These are phyloP conservation scores for Tenualosa thibaudeaui DNA, from an alignment of 2,797 vertebrate species.

Conservation along the genomic window DNA sequence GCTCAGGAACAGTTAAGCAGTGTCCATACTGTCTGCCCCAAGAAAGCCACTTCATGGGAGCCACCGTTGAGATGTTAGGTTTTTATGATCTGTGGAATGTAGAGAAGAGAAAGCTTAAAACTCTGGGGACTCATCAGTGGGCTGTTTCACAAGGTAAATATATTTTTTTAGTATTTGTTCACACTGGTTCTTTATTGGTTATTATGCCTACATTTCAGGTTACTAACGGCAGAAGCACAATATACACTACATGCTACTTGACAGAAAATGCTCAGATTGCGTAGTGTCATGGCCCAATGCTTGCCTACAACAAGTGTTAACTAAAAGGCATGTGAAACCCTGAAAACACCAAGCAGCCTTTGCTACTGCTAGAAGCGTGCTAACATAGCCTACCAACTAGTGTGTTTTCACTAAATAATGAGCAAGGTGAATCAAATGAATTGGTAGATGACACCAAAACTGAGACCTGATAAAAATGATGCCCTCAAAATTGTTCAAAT, in stretches of 20 bases:
- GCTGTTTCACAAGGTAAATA: not conserved
- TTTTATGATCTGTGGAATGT: not conserved
- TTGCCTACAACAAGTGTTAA: too few relatives aligned
- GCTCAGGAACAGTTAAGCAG: slow-evolving; percentile 3
- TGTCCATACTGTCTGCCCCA: not conserved
- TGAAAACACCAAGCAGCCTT: too few relatives aligned
- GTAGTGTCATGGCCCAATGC: not conserved
- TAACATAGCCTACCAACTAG: too few relatives aligned
- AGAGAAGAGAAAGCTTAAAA: not conserved
- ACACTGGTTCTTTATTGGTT: not conserved
- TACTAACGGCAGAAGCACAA: not conserved
- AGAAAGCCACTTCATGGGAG: not conserved
- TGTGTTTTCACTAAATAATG: too few relatives aligned
- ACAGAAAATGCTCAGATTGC: not conserved
- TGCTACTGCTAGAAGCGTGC: too few relatives aligned
- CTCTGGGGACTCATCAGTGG: not conserved
- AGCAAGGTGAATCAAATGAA: too few relatives aligned
- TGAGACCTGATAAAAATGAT: too few relatives aligned
- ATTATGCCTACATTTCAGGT: not conserved
- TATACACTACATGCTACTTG: too few relatives aligned
- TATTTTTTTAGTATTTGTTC: not conserved
- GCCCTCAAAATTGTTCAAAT: too few relatives aligned
- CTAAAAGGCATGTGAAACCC: too few relatives aligned
- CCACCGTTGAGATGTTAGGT: not conserved
- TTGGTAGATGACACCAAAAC: too few relatives aligned